phyloP scores from a whole-genome alignment of 2,113 vertebrate genomes.

The Eubucco bourcierii region DNA sequence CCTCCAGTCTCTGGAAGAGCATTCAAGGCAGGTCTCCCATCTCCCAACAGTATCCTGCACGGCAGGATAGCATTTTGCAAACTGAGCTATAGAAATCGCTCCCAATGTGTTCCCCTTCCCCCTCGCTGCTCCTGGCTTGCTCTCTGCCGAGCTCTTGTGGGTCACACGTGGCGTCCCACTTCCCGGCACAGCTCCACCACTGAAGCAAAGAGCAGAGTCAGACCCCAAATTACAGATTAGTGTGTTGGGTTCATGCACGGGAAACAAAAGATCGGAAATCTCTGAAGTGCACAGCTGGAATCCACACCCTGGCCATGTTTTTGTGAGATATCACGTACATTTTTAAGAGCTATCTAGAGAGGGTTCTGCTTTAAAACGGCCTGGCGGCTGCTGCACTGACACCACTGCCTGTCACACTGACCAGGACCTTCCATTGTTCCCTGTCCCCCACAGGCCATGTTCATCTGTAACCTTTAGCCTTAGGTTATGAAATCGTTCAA shows the following conservation, averaged over 20 bases:
- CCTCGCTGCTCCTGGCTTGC: constrained; percentile 26
- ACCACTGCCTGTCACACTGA: background rate
- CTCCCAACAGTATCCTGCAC: background rate
- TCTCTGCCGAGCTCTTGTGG: background rate
- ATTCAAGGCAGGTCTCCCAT: background rate
- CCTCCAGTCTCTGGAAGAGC: background rate
- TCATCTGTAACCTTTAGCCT: constrained; percentile 42
- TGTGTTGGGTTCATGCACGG: constrained; percentile 38
- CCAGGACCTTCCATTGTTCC: background rate
- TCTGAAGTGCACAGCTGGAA: constrained; percentile 69
- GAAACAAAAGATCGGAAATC: constrained; percentile 67
- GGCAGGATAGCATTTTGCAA: background rate
- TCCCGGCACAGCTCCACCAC: constrained; percentile 29
- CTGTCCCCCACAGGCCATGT: background rate
- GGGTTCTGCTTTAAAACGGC: constrained; percentile 49
- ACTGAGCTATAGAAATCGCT: background rate
- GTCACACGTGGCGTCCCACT: constrained; percentile 54
- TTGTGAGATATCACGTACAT: constrained; percentile 51
- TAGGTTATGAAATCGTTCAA: constrained; percentile 32
- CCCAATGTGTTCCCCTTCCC: constrained; percentile 52
- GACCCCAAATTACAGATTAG: constrained; percentile 55
- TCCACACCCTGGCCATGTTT: constrained; percentile 47
- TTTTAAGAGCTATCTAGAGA: constrained; percentile 63
- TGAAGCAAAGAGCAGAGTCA: constrained; percentile 55
- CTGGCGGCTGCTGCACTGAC: background rate